These are phyloP conservation scores for Setipinna tenuifilis DNA, from an alignment of 2,797 vertebrate genomes.

Conservation along the genomic window DNA sequence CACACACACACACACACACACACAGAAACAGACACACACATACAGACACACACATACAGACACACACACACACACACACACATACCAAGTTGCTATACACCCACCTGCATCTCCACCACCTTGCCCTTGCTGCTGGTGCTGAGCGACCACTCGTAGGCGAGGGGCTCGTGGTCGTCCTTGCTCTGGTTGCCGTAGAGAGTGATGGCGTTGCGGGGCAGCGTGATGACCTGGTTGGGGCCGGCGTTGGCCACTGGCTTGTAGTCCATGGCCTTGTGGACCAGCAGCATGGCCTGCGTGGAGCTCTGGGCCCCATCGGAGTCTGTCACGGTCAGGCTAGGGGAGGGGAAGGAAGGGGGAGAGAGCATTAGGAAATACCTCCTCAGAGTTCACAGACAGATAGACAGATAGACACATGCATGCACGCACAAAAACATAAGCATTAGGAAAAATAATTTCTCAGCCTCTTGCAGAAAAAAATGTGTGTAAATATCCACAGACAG, in stretches of 20 bases:
- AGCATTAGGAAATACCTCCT: neutral
- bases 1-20: neutral
- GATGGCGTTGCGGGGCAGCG: slow-evolving; percentile 91
- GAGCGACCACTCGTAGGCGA: slow-evolving; percentile 96
- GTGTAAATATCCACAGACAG: no score
- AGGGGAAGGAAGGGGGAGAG: neutral
- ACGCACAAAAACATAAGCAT: neutral
- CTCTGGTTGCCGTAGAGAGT: slow-evolving; percentile 92
- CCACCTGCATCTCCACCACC: slow-evolving; percentile 98
- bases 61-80: neutral
- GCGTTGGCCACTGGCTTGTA: slow-evolving; percentile 92
- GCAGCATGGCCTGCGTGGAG: slow-evolving; percentile 87
- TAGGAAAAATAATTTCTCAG: no score
- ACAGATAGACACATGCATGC: neutral
- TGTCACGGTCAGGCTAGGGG: slow-evolving; percentile 86
- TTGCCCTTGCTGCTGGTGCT: slow-evolving; percentile 95
- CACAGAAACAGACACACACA: neutral
- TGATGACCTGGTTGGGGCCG: slow-evolving; percentile 93
- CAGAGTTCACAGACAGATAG: neutral
- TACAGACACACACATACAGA: neutral
- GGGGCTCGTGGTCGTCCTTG: slow-evolving; percentile 90
- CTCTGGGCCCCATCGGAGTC: slow-evolving; percentile 90
- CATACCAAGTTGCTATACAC: slow-evolving; percentile 30
- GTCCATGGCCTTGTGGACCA: slow-evolving; percentile 93
- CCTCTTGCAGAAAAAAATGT: no score